phyloP scores from a whole-genome alignment of 1,140 invertebrate genomes.

The Belonocnema kinseyi region DNA sequence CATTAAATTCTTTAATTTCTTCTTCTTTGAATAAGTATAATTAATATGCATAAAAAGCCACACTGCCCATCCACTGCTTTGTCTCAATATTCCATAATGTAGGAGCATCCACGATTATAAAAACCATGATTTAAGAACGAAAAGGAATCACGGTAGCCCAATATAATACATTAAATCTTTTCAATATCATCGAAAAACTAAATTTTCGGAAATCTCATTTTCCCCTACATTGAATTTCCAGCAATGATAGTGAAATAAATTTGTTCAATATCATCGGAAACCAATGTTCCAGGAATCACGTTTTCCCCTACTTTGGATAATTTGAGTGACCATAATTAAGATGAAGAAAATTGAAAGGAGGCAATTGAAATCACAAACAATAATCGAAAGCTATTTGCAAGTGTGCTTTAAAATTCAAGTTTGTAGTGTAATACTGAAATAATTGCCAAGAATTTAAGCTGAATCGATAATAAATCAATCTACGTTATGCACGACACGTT shows the following conservation, averaged over 20 bases:
- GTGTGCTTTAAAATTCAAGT: neutral
- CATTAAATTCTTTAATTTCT: neutral
- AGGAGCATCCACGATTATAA: neutral
- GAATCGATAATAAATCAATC: slow-evolving; percentile 27
- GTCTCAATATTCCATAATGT: neutral
- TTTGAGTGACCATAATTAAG: neutral
- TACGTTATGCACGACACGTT: slow-evolving; percentile 1
- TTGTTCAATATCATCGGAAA: neutral
- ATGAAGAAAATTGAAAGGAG: neutral
- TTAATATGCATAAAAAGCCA: neutral
- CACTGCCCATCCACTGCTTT: neutral
- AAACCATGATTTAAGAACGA: neutral
- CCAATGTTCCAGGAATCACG: neutral
- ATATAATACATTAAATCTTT: neutral
- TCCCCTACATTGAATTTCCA: too few relatives aligned
- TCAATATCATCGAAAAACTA: too few relatives aligned
- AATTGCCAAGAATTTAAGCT: slow-evolving; percentile 6
- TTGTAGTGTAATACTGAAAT: neutral
- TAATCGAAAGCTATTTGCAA: slow-evolving; percentile 1
- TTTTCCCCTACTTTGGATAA: neutral
- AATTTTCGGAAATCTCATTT: too few relatives aligned
- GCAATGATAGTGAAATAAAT: neutral
- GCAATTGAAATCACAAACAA: neutral
- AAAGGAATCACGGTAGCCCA: neutral
- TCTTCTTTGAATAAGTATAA: neutral